A percentile compares a stretch with the other conserved stretches of the same genome.
Evolutionary conservation across 2,797 vertebrate species (phyloP).

Genomic region (Ptychadena robeensis): DNA sequence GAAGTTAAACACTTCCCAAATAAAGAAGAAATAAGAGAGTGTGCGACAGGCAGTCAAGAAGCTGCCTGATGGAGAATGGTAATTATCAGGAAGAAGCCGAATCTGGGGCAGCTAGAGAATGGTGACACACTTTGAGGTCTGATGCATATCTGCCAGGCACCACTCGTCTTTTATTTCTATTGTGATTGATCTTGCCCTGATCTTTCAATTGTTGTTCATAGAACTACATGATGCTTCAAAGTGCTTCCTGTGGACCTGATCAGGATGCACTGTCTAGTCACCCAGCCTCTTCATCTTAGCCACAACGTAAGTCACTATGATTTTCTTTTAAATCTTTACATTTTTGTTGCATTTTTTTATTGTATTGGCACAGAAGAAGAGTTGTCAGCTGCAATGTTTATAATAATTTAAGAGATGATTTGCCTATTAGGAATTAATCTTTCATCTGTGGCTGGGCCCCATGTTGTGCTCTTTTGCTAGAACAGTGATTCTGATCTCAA

Average conservation of each 20-base stretch:
- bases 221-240: slow-evolving; percentile 61
- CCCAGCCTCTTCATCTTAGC: slow-evolving; percentile 11
- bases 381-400: slow-evolving; percentile 88
- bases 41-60: not conserved
- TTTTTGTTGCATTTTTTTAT: slow-evolving; percentile 66
- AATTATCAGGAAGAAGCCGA: slow-evolving; percentile 37
- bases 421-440: slow-evolving; percentile 99
- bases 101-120: slow-evolving; percentile 50
- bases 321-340: slow-evolving; percentile 28
- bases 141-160: slow-evolving; percentile 21
- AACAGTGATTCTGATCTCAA: slow-evolving; percentile 98
- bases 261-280: not conserved
- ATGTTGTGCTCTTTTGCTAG: slow-evolving; percentile 85
- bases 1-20: not conserved
- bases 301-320: slow-evolving; percentile 42
- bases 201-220: slow-evolving; percentile 60
- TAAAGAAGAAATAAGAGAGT: slow-evolving; percentile 35
- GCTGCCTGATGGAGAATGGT: slow-evolving; percentile 7
- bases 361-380: slow-evolving; percentile 76
- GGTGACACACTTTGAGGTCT: slow-evolving; percentile 48
- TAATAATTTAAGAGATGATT: slow-evolving; percentile 97
- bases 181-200: slow-evolving; percentile 65
- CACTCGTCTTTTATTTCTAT: slow-evolving; percentile 55
- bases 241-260: slow-evolving; percentile 57
- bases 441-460: slow-evolving; percentile 80